Conservation (phyloP, 1,140 invertebrate genomes). For the Aphaenogaster ashmeadi region DNA sequence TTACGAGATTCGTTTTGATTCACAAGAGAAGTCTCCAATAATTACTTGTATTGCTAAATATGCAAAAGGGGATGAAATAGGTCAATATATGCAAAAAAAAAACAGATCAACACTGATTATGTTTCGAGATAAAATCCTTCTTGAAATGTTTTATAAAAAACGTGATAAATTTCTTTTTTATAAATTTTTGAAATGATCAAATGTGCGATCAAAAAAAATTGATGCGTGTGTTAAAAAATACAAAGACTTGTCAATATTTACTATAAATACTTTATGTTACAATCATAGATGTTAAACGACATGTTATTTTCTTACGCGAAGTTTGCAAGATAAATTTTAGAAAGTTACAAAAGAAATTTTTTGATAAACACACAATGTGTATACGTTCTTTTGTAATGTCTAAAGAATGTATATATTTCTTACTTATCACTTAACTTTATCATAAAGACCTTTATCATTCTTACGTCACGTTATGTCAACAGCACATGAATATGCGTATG, state of each 20-base stretch:
- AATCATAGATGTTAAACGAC: background rate
- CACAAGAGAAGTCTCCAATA: constrained; percentile 8
- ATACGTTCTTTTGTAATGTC: background rate
- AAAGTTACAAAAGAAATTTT: background rate
- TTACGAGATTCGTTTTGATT: constrained; percentile 31
- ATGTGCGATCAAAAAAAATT: background rate
- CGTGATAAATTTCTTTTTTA: constrained; percentile 8
- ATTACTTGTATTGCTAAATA: background rate
- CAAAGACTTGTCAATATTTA: background rate
- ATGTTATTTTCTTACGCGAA: background rate
- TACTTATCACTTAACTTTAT: constrained; percentile 10
- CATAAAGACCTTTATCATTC: background rate
- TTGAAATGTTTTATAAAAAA: background rate
- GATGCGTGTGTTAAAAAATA: background rate
- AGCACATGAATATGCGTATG: constrained; percentile 8
- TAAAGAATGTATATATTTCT: background rate
- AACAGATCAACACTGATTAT: background rate
- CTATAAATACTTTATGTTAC: background rate
- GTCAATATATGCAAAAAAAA: background rate
- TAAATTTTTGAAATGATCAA: background rate
- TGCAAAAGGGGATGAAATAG: background rate
- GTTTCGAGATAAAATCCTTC: background rate
- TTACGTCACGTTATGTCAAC: background rate
- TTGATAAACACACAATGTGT: background rate
- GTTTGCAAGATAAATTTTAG: background rate